These are phyloP conservation scores for Macrocentrus cingulum DNA, from an alignment of 1,140 invertebrate genomes.

Conservation along the genomic window DNA sequence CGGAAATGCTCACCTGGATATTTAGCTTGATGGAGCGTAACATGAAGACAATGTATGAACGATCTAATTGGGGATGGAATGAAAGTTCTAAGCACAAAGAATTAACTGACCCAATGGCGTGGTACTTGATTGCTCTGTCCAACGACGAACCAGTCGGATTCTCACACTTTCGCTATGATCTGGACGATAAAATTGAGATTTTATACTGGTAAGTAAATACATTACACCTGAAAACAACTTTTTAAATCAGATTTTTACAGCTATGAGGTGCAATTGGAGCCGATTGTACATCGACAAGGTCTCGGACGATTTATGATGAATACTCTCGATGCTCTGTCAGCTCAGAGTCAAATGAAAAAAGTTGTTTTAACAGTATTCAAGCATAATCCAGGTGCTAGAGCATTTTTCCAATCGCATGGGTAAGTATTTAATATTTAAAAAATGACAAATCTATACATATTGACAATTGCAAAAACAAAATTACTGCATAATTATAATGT, in stretches of 20 bases:
- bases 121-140: slow-evolving; percentile 65
- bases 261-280: slow-evolving; percentile 82
- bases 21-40: slow-evolving; percentile 68
- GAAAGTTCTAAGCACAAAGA: slow-evolving; percentile 65
- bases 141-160: slow-evolving; percentile 66
- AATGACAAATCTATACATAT: too few relatives aligned
- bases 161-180: slow-evolving; percentile 80
- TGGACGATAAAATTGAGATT: slow-evolving; percentile 75
- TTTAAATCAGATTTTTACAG: slow-evolving; percentile 49
- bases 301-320: slow-evolving; percentile 81
- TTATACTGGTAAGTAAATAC: slow-evolving; percentile 70
- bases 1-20: slow-evolving; percentile 61
- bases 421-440: slow-evolving; percentile 48
- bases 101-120: slow-evolving; percentile 66
- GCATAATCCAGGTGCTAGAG: slow-evolving; percentile 67
- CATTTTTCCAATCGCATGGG: slow-evolving; percentile 74
- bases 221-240: slow-evolving; percentile 5
- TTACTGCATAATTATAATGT: slow-evolving; percentile 13
- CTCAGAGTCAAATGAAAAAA: slow-evolving; percentile 72
- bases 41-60: slow-evolving; percentile 65
- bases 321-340: slow-evolving; percentile 74
- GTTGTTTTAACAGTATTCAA: slow-evolving; percentile 81
- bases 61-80: slow-evolving; percentile 68
- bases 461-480: background rate
- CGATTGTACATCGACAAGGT: slow-evolving; percentile 67